Evolutionary conservation across 2,888 invertebrate genomes (phyloP), one percentile per base, ranked within the genome.

Genomic region (Tricholauxania praeusta): DNA sequence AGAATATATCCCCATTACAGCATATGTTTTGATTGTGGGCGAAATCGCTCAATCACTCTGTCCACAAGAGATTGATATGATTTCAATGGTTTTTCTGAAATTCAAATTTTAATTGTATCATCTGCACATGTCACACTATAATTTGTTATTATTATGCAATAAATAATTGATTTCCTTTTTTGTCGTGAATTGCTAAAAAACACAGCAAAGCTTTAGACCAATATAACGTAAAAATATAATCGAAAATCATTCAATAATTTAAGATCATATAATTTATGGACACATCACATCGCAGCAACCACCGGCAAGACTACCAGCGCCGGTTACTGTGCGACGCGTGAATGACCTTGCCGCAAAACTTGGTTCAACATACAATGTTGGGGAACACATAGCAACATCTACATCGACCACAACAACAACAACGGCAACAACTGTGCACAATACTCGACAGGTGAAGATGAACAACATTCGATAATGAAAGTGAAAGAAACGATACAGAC

Each of bases 371-470:
- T 14, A 12, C 59, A 22, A 49, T 66, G 59, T 22, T 48, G 12
- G 32, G 28, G n/a, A 57, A 53, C 48, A 12, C 57, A 28, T 19
- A 15, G 28, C 39, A 39, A 39, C 39, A 39, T 39, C 39, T 1
- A 39, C 39, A 39, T 10, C 39, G 10, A 39, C 39, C 39, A 10
- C 39, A 39, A 39, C 39, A 39, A 4, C 39, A 5, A 39, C 39
- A 39, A 39, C 39, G 8, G 8, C 39, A 39, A 39, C 39, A 48
- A 55, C 47, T 47, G 14, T n/a, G 32, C 60, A 60, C 60, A 60
- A 32, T 12, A 28, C 59, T 47, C n/a, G 66, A 67, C 66, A 71
- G 71, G 71, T 71, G 71, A 71, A 65, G 71, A 59, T 57, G 28
- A 65, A 65, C 71, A 39, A 57, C 71, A 59, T 65, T 59, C 59